Conservation (phyloP, 1,140 invertebrate species). For the Augochlora pura region DNA sequence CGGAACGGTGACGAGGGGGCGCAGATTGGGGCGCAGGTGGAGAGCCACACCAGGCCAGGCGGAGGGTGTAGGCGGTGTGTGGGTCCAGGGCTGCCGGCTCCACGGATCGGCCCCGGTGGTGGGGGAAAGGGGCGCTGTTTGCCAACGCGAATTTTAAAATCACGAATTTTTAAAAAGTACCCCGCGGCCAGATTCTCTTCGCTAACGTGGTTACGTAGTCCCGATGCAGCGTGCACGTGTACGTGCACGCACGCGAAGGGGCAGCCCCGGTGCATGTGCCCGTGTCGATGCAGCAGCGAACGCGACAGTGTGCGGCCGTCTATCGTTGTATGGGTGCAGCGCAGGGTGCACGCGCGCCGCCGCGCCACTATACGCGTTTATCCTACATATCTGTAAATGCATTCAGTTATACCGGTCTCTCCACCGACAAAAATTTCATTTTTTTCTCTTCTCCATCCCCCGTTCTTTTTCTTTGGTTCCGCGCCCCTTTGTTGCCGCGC, state of each 20-base stretch:
- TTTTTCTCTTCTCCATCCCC: constrained; percentile 45
- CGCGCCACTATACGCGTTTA: constrained; percentile 60
- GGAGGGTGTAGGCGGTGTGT: constrained; percentile 13
- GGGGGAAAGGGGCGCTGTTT: constrained; percentile 57
- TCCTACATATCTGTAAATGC: constrained; percentile 66
- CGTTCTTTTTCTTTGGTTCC: constrained; percentile 49
- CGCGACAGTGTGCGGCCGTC: background rate
- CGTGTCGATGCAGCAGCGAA: background rate
- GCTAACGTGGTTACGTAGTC: constrained; percentile 67
- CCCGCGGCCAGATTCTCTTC: constrained; percentile 67
- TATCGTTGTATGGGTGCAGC: background rate
- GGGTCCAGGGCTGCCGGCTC: constrained; percentile 43
- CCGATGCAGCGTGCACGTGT: constrained; percentile 55
- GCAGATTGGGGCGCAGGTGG: constrained; percentile 52
- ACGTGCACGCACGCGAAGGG: constrained; percentile 7
- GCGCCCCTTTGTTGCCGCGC: constrained; percentile 40
- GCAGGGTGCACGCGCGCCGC: constrained; percentile 3
- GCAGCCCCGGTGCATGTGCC: background rate
- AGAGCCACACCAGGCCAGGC: constrained; percentile 18
- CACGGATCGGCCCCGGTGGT: constrained; percentile 47
- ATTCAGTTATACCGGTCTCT: constrained; percentile 57
- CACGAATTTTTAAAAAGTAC: constrained; percentile 71
- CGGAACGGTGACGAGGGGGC: constrained; percentile 60
- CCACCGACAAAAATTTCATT: constrained; percentile 63
- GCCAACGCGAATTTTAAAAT: constrained; percentile 71